Evolutionary conservation across 1,140 invertebrate genomes (phyloP), one percentile per base, ranked within the genome.

Genomic region (Papilio polytes): DNA sequence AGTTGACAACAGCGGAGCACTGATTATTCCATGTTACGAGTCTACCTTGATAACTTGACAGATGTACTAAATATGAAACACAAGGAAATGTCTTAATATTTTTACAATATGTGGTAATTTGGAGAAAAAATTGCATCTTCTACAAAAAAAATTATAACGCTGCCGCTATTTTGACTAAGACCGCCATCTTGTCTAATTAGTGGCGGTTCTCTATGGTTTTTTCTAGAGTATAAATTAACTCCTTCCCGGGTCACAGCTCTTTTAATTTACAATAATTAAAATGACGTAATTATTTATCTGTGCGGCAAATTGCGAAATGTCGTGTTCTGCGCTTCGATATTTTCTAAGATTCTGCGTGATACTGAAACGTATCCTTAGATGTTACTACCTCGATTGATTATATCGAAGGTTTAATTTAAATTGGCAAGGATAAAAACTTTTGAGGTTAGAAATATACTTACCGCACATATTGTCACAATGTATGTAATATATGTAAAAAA

Each of bases 201-300:
- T 51, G n/a, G 22, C 46, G 46, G 22, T 74, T 48, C 15, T 51
- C 74, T 76, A 20, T 76, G 74, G 10, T 76, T 31, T 76, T 76
- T 51, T 51, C 46, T 48, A 26, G 41, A 46, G 18, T 44, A 76
- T 76, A 26, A 76, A 48, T 74, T 76, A 76, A 46, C 44, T 51
- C 44, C 74, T 76, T 76, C 74, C 74, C 41, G 74, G 74, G 44
- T 76, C 74, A 76, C 13, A 70, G 63, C 63, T 15, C 63, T 31
- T 70, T 70, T 70, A 70, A 70, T 70, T 31, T 70, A 70, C 26
- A 70, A 70, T 70, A 70, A 70, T 36, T 70, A 70, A 70, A 70
- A 63, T 26, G 63, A 66, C 31, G 22, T 66, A 66, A 66, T 66
- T 66, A 66, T 66, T 66, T 66, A 31, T 66, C 63, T 31, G 63